These are phyloP conservation scores for Lamellibrachia columna DNA, from an alignment of 2,888 invertebrate species.

Conservation along the genomic window DNA sequence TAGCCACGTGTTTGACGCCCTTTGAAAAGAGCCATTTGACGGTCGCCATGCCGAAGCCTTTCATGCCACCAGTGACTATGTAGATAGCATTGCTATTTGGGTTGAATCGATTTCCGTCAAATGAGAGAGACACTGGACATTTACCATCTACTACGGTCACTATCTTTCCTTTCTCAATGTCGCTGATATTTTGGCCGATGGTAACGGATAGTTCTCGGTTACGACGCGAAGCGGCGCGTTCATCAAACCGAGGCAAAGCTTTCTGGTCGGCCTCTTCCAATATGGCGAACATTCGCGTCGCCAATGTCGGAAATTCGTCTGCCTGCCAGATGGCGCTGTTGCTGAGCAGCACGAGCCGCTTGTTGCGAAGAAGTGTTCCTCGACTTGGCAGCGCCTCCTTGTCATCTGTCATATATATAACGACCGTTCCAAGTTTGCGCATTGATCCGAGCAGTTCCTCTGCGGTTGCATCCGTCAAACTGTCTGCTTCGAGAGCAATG, in stretches of 20 bases:
- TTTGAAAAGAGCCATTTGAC: not conserved
- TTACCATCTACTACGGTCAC: not conserved
- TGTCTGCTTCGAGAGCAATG: not conserved
- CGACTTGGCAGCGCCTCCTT: not conserved
- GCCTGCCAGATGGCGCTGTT: not conserved
- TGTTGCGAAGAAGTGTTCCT: not conserved
- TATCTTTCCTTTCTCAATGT: not conserved
- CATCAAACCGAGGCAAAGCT: not conserved
- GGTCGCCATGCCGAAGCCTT: not conserved
- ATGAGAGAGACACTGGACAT: not conserved
- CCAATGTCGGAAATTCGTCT: not conserved
- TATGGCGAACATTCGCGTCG: not conserved
- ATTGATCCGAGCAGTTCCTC: not conserved
- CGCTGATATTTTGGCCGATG: not conserved
- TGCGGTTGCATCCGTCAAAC: not conserved
- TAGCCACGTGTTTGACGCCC: not conserved
- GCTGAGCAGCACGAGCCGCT: not conserved
- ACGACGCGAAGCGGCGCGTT: not conserved
- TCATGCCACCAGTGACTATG: conserved; percentile 11
- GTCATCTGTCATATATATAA: not conserved
- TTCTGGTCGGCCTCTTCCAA: not conserved
- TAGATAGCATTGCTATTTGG: not conserved
- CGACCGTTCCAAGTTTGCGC: not conserved
- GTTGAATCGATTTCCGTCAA: not conserved
- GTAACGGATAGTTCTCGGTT: not conserved